Conservation (phyloP, 2,113 vertebrate genomes). For the Formicarius rufipectus region DNA sequence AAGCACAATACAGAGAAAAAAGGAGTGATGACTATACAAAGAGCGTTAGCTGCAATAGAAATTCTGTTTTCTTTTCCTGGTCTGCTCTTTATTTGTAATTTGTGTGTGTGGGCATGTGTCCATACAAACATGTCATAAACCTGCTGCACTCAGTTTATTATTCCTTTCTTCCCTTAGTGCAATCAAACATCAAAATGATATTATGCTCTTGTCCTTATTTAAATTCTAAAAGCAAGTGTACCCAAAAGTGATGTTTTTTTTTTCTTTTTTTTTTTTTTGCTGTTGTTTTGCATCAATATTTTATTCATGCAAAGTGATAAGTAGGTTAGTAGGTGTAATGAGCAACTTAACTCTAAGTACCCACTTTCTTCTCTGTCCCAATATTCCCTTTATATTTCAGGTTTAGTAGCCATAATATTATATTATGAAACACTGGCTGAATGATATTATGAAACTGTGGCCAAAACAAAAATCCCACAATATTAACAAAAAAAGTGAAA, state of each 20-base stretch:
- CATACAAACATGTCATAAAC: background rate
- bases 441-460: no score
- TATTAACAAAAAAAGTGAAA: background rate
- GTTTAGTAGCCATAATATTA: background rate
- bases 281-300: background rate
- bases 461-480: background rate
- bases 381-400: background rate
- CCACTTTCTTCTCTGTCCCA: background rate
- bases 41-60: background rate
- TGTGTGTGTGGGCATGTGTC: background rate
- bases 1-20: background rate
- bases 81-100: background rate
- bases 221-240: background rate
- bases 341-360: background rate
- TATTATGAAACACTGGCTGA: background rate
- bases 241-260: background rate
- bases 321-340: background rate
- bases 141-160: background rate
- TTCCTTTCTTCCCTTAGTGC: background rate
- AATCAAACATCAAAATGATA: background rate
- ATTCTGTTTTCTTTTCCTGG: background rate
- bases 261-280: background rate
- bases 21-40: background rate
- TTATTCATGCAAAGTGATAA: conserved; percentile 25
- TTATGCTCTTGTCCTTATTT: background rate